Conservation (phyloP, 53 echinoderm and acorn worm species). For the Mesocentrotus franciscanus region DNA sequence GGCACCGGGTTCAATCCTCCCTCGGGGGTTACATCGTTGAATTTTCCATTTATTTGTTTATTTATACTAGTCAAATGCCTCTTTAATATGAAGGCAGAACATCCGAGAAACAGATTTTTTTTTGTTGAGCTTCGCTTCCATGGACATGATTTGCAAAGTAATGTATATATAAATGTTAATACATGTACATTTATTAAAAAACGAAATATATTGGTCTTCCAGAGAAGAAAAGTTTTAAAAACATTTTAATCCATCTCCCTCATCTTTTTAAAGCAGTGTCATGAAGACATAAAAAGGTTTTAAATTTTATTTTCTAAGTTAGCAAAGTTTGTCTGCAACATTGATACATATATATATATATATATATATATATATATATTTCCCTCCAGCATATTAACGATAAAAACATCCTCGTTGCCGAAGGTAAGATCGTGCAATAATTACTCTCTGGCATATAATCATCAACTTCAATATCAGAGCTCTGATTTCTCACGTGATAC, state of each 20-base stretch:
- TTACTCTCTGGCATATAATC: background rate
- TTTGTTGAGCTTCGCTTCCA: too few species aligned
- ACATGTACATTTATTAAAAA: too few species aligned
- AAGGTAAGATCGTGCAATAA: background rate
- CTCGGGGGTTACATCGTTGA: too few species aligned
- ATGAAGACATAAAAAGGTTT: background rate
- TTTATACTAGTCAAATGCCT: too few species aligned
- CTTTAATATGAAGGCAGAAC: too few species aligned
- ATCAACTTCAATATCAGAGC: background rate
- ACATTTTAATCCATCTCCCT: background rate
- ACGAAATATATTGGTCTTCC: too few species aligned
- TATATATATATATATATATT: background rate
- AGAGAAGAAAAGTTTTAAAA: too few species aligned
- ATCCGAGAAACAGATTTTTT: too few species aligned
- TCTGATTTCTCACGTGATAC: background rate
- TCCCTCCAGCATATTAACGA: background rate
- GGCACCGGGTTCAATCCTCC: too few species aligned
- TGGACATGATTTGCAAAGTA: too few species aligned
- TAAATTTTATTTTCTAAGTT: background rate
- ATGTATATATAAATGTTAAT: too few species aligned
- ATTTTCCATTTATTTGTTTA: too few species aligned
- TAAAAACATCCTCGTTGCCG: background rate
- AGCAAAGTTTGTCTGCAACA: background rate
- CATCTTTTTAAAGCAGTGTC: background rate
- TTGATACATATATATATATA: background rate